Percentiles rank a stretch among this genome's conserved stretches.
phyloP scores from a whole-genome alignment of 2,797 vertebrate species.

The Tympanoctomys barrerae region DNA sequence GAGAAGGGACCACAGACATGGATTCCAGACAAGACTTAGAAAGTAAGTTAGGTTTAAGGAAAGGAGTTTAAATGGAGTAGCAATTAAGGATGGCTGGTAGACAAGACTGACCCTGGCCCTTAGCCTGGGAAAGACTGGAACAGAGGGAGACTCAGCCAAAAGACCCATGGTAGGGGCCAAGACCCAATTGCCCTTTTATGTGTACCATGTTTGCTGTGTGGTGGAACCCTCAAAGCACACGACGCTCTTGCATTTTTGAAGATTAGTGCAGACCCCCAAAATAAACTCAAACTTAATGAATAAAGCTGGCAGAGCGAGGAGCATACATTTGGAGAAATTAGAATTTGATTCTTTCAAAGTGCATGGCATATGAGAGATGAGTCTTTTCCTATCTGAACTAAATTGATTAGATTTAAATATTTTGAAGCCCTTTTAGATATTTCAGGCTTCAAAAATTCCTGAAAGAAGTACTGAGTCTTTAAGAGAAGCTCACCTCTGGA shows the following conservation, averaged over 20 bases:
- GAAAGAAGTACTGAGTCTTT: background rate
- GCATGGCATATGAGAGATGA: background rate
- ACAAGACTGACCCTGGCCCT: background rate
- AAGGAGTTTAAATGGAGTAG: background rate
- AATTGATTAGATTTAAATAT: background rate
- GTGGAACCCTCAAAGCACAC: background rate
- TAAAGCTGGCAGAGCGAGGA: background rate
- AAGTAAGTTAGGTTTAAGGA: background rate
- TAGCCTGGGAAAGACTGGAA: background rate
- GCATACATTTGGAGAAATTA: background rate
- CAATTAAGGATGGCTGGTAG: background rate
- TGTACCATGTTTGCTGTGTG: background rate
- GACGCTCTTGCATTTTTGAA: background rate
- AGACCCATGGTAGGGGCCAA: background rate
- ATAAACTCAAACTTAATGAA: background rate
- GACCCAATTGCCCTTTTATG: background rate
- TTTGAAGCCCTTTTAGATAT: background rate
- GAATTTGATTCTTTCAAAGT: background rate
- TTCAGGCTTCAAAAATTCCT: background rate
- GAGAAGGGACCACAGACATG: background rate
- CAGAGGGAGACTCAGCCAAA: background rate
- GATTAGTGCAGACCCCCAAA: background rate
- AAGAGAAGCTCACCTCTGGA: background rate
- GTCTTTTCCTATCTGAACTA: constrained; percentile 24
- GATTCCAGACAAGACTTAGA: background rate